Conservation (phyloP, 2,888 invertebrate genomes). For the Leptinotarsa tumamoca region DNA sequence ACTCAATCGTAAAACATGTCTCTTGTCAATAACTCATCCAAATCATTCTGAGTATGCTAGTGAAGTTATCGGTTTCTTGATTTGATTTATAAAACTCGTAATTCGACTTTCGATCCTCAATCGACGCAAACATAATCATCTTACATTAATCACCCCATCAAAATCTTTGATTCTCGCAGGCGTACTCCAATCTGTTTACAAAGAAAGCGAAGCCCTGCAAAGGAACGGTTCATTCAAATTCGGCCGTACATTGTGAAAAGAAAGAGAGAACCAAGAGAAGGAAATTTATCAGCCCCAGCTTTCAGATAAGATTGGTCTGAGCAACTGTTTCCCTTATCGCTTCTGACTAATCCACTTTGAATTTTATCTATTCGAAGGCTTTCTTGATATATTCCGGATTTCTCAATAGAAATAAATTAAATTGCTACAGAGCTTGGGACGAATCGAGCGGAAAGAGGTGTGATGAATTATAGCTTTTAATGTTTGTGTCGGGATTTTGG, state of each 20-base stretch:
- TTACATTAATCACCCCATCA: neutral
- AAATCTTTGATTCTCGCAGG: neutral
- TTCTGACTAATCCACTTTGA: slow-evolving; percentile 54
- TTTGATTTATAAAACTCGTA: no score
- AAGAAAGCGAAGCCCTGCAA: slow-evolving; percentile 11
- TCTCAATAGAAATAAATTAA: slow-evolving; percentile 47
- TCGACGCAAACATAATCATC: neutral
- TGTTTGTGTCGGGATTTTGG: neutral
- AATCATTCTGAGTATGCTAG: no score
- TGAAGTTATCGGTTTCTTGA: no score
- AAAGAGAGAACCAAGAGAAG: slow-evolving; percentile 12
- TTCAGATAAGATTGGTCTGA: slow-evolving; percentile 48
- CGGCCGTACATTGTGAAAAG: slow-evolving; percentile 21
- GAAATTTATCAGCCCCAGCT: slow-evolving; percentile 46
- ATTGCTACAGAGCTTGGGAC: slow-evolving; percentile 26
- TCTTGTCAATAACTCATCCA: no score
- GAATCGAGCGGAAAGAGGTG: slow-evolving; percentile 21
- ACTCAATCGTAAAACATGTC: no score
- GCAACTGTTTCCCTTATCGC: slow-evolving; percentile 52
- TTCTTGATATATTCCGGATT: slow-evolving; percentile 35
- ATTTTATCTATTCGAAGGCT: slow-evolving; percentile 53
- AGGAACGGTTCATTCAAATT: slow-evolving; percentile 30
- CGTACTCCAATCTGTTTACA: slow-evolving; percentile 30
- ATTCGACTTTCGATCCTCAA: no score
- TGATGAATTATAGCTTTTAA: slow-evolving; percentile 7